Base-by-base conservation (phyloP, 2,113 vertebrate species). In the Casuarius casuarius region DNA sequence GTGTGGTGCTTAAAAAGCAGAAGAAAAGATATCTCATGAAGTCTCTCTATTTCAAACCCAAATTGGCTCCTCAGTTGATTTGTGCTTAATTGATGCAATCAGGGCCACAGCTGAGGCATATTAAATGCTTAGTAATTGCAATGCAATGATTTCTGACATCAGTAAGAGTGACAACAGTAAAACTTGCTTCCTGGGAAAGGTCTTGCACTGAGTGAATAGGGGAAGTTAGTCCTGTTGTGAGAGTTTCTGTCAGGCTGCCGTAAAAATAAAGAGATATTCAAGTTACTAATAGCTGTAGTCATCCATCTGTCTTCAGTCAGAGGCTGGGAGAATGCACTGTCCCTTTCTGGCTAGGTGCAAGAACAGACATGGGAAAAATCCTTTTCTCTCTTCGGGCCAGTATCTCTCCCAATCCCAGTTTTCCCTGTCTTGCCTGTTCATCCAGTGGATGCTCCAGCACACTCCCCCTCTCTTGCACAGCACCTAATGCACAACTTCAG, bases 41-140 rank as follows among this genome's bases (percentile, higher is more conserved):
- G 31, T 21, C 56, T 71, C 31, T 68, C 35, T 84, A 31, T 90
- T 90, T 71, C 78, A 65, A 84, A 66, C 28, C 46, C 78, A 79
- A 66, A 84, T 76, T 80, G 82, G 58, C 58, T 84, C 12, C 89
- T 67, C 58, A 17, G 63, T 35, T 92, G 86, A 76, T 90, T 72
- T 70, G 62, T 87, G 35, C 44, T 83, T 92, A 94, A 79, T 87
- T 90, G 86, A 92, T 94, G 74, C 73, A 79, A 94, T 90, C 89
- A 94, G 73, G 77, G 73, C 46, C 63, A 51, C 81, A 83, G 77
- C 67, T 71, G 77, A 83, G 44, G 29, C 72, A 44, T 42, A 48
- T 46, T 84, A 90, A 80, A 75, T 42, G 46, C 46, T 75, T 72
- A 76, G 73, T 40, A 67, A 46, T 72, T 75, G 68, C 51, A 76